Conservation (phyloP, 2,888 invertebrate genomes). For the Crepidodera aurea region DNA sequence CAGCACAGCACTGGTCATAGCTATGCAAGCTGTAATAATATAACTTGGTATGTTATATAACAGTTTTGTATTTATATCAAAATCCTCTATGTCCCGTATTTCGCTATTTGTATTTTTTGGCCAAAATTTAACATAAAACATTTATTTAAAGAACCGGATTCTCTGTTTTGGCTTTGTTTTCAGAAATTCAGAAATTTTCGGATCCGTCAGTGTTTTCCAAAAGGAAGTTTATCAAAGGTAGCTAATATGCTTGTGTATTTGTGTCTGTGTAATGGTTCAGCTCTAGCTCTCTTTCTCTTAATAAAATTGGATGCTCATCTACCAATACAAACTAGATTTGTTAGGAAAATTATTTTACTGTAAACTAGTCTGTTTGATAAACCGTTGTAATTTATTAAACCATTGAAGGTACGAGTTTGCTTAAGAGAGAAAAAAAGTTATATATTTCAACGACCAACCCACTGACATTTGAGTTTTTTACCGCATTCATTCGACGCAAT, state of each 20-base stretch:
- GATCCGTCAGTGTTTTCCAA: constrained; percentile 70
- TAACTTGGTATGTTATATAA: too few species aligned
- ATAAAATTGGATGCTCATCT: neutral
- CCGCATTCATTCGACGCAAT: too few species aligned
- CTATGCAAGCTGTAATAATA: too few species aligned
- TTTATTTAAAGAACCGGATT: constrained; percentile 44
- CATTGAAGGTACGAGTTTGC: too few species aligned
- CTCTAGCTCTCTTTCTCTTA: constrained; percentile 12
- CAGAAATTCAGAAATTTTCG: constrained; percentile 73
- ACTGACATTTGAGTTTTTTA: too few species aligned
- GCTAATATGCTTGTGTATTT: constrained; percentile 42
- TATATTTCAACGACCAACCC: too few species aligned
- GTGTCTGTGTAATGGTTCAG: constrained; percentile 39
- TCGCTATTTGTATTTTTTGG: neutral
- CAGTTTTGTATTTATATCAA: neutral
- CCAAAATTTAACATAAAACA: neutral
- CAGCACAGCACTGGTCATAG: too few species aligned
- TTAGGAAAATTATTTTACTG: too few species aligned
- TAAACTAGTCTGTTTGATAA: too few species aligned
- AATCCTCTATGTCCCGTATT: neutral
- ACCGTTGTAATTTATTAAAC: too few species aligned
- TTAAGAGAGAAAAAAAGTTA: too few species aligned
- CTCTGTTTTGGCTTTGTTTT: constrained; percentile 62
- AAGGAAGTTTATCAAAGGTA: constrained; percentile 72
- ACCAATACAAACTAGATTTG: neutral